Conservation (phyloP, 2,797 vertebrate genomes). For the Galagoides demidoff region DNA sequence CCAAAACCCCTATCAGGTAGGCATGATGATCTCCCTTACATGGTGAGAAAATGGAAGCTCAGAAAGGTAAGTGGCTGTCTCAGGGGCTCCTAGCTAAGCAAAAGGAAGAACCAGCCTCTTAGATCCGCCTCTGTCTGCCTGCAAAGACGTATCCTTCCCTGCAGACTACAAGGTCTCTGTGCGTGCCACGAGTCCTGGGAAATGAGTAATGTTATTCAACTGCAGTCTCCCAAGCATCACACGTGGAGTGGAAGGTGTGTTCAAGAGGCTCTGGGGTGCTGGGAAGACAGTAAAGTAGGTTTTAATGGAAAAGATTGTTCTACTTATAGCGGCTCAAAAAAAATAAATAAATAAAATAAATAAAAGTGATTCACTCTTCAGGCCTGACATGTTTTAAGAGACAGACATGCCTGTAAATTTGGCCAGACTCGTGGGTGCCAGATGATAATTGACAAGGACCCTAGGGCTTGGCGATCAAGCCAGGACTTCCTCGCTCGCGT, state of each 20-base stretch:
- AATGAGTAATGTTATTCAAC: conserved; percentile 39
- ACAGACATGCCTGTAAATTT: conserved; percentile 85
- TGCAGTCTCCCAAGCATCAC: conserved; percentile 50
- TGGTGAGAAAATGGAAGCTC: conserved; percentile 18
- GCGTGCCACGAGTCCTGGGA: conserved; percentile 38
- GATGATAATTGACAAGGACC: conserved; percentile 86
- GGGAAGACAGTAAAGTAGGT: conserved; percentile 58
- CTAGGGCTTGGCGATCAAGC: conserved; percentile 83
- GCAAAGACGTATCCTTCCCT: neutral
- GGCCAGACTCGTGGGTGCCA: conserved; percentile 89
- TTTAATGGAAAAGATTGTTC: conserved; percentile 79
- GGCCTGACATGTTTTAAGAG: conserved; percentile 84
- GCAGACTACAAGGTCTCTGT: neutral
- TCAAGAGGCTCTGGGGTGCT: conserved; percentile 59
- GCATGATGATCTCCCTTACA: neutral
- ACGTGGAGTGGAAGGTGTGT: conserved; percentile 68
- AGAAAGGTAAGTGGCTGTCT: neutral
- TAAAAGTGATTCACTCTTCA: conserved; percentile 76
- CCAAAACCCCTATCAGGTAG: neutral
- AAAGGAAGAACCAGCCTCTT: neutral
- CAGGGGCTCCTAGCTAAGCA: neutral
- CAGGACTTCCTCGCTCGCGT: conserved; percentile 82
- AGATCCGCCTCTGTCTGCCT: neutral
- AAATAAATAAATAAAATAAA: conserved; percentile 61
- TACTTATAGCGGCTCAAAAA: conserved; percentile 73